Evolutionary conservation across 2,888 invertebrate species (phyloP).

Genomic region (Cantharis flavilabris): DNA sequence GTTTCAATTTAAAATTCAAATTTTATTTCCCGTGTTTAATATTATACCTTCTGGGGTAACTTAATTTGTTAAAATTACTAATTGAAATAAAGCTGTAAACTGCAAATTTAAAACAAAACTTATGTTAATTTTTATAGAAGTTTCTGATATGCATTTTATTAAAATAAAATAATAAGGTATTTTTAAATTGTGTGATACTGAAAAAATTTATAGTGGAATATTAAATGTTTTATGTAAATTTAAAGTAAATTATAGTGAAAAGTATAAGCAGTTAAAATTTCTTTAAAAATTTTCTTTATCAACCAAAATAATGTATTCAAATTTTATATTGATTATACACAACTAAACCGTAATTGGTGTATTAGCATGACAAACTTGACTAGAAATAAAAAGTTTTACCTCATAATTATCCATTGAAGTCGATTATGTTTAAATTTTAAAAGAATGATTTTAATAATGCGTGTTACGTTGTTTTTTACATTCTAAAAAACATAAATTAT

Average conservation of each 20-base stretch:
- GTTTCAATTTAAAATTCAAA: neutral
- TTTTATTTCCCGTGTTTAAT: neutral
- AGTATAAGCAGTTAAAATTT: neutral
- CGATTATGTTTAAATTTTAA: slow-evolving; percentile 1
- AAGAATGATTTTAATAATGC: slow-evolving; percentile 1
- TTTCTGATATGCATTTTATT: neutral
- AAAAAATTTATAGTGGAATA: neutral
- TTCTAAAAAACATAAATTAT: neutral
- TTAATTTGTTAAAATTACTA: neutral
- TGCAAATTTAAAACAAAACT: neutral
- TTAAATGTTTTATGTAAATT: neutral
- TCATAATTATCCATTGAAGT: slow-evolving; percentile 1
- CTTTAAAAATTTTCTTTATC: slow-evolving; percentile 2
- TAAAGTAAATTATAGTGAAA: neutral
- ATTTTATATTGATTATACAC: slow-evolving; percentile 2
- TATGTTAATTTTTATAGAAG: neutral
- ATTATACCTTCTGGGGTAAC: neutral
- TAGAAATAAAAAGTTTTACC: slow-evolving; percentile 3
- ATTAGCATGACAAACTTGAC: slow-evolving; percentile 1
- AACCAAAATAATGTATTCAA: neutral
- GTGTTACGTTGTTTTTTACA: neutral
- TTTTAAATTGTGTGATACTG: neutral
- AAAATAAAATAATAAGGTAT: neutral
- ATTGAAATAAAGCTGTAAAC: neutral
- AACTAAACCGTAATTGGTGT: neutral